These are phyloP conservation scores for Apomyelois bistriatella DNA, from an alignment of 2,888 invertebrate genomes.

Conservation along the genomic window DNA sequence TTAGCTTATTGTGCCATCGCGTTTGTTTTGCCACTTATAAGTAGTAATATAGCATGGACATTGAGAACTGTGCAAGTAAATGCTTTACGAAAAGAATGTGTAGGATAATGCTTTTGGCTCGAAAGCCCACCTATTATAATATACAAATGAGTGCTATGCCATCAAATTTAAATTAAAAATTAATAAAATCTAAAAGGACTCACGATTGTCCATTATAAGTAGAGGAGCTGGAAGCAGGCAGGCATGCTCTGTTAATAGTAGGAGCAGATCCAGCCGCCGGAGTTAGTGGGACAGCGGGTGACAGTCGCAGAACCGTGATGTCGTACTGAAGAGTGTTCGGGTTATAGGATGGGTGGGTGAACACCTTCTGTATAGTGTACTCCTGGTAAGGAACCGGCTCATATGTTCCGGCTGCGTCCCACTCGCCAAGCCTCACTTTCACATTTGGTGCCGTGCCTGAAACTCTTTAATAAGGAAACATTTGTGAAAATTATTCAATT, in stretches of 20 bases:
- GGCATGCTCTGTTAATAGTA: slow-evolving; percentile 82
- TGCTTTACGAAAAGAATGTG: too few species aligned
- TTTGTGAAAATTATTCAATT: too few species aligned
- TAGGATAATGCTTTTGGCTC: too few species aligned
- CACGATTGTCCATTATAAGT: slow-evolving; percentile 75
- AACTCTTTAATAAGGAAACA: slow-evolving; percentile 43
- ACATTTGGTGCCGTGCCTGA: slow-evolving; percentile 74
- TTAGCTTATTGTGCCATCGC: too few species aligned
- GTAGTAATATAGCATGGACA: too few species aligned
- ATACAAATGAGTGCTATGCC: too few species aligned
- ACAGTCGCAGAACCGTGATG: slow-evolving; percentile 88
- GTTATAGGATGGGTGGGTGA: slow-evolving; percentile 84
- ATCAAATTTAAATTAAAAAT: not conserved
- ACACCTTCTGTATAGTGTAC: slow-evolving; percentile 78
- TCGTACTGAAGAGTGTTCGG: slow-evolving; percentile 88
- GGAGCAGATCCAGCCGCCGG: slow-evolving; percentile 64
- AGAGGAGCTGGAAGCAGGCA: slow-evolving; percentile 65
- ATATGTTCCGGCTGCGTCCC: slow-evolving; percentile 83
- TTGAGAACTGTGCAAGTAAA: too few species aligned
- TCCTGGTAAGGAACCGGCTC: slow-evolving; percentile 85
- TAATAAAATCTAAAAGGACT: not conserved
- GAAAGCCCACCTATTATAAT: too few species aligned
- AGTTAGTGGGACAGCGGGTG: slow-evolving; percentile 74
- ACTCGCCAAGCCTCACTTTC: slow-evolving; percentile 87
- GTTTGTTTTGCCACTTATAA: too few species aligned